phyloP scores from a whole-genome alignment of 1,140 invertebrate species.

The Ostrea denselamellosa region DNA sequence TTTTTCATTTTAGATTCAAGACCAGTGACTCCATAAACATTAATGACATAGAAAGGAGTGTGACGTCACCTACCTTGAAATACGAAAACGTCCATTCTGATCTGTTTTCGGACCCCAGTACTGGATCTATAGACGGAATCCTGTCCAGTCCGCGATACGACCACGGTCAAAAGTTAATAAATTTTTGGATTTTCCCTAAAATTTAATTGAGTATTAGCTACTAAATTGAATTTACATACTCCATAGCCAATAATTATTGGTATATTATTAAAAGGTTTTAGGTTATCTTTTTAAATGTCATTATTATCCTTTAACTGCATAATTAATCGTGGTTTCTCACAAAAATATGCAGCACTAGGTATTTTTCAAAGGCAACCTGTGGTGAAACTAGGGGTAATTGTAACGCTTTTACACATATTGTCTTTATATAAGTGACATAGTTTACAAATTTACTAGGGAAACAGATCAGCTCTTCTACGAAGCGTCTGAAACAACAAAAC shows the following conservation, averaged over 20 bases:
- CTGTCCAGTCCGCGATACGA: constrained; percentile 65
- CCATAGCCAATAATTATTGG: too few relatives aligned
- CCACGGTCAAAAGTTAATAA: constrained; percentile 45
- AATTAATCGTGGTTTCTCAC: too few relatives aligned
- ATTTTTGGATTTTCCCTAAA: neutral
- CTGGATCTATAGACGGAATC: constrained; percentile 67
- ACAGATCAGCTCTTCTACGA: constrained; percentile 64
- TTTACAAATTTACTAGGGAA: constrained; percentile 62
- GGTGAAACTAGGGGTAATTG: neutral
- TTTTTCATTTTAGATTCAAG: constrained; percentile 52
- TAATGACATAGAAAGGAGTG: constrained; percentile 56
- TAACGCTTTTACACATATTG: neutral
- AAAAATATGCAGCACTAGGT: too few relatives aligned
- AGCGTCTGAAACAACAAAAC: constrained; percentile 65
- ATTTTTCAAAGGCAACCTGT: too few relatives aligned
- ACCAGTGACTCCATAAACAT: constrained; percentile 55
- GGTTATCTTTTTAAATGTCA: too few relatives aligned
- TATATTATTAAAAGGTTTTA: too few relatives aligned
- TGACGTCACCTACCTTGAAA: constrained; percentile 64
- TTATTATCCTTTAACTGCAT: too few relatives aligned
- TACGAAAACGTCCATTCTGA: constrained; percentile 74
- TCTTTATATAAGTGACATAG: too few relatives aligned
- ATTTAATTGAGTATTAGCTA: neutral
- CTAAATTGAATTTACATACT: too few relatives aligned
- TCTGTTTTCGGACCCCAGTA: constrained; percentile 71